phyloP scores from a whole-genome alignment of 30 jellyfish, hydroid and myxozoan genomes.

The Hydra vulgaris region DNA sequence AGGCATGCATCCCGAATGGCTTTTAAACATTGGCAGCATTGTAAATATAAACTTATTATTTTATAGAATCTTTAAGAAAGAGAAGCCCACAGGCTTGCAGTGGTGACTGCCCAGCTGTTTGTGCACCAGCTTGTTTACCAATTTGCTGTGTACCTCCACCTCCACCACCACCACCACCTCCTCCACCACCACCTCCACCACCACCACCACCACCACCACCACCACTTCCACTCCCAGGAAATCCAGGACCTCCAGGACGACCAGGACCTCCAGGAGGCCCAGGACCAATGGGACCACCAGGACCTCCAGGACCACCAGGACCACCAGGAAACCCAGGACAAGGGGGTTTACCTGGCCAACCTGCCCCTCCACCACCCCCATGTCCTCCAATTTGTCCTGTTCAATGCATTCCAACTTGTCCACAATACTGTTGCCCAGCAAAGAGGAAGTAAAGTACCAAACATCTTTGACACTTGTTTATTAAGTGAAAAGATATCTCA shows the following conservation, averaged over 20 bases:
- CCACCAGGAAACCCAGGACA: slow-evolving; percentile 99
- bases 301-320: slow-evolving; percentile 99
- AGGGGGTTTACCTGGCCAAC: slow-evolving; percentile 44
- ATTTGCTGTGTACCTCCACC: slow-evolving; percentile 85
- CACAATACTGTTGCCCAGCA: slow-evolving; percentile 85
- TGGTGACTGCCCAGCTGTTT: slow-evolving; percentile 69
- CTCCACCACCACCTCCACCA: slow-evolving; percentile 81
- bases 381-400: slow-evolving; percentile 96
- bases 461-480: too few species aligned
- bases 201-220: slow-evolving; percentile 92
- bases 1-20: neutral
- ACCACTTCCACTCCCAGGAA: slow-evolving; percentile 80
- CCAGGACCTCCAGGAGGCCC: slow-evolving; percentile 97
- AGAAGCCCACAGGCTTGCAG: slow-evolving; percentile 51
- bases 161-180: slow-evolving; percentile 93
- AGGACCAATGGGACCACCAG: slow-evolving; percentile 94
- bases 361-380: slow-evolving; percentile 99
- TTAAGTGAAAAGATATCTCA: too few species aligned
- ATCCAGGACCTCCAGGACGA: slow-evolving; percentile 98
- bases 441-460: too few species aligned
- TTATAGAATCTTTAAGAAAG: slow-evolving; percentile 19
- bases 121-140: slow-evolving; percentile 90
- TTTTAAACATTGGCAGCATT: neutral
- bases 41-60: neutral
- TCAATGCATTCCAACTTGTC: slow-evolving; percentile 83